Evolutionary conservation across 2,113 vertebrate genomes (phyloP), one percentile per base, ranked within the genome.

Genomic region (Jacana jacana): DNA sequence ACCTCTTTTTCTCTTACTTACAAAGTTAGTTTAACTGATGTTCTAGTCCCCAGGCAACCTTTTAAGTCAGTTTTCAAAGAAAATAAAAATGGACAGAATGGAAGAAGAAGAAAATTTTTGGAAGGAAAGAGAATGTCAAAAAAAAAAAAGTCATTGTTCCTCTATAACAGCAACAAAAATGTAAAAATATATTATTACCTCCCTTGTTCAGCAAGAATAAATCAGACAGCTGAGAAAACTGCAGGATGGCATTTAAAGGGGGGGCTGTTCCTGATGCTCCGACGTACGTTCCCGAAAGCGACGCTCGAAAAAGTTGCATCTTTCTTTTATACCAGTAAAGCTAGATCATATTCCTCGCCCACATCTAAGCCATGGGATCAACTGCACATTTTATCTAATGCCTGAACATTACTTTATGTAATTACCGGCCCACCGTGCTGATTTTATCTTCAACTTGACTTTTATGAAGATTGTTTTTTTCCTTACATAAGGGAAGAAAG

Each of bases 341-440:
- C 71, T 64, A 92, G 93, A 94, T 81, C 88, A 65, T 88, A 61
- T 85, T 91, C 83, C 89, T 97, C 86, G 78, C 95, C 95, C 93
- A 94, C 95, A 81, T 42, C 92, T 98, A 98, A 98, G 94, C 97
- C 97, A 86, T 42, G 89, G 98, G 98, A 98, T 98, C 96, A 98
- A 96, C 92, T 92, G 95, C 95, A 97, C 97, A 91, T 95, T 97
- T 97, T 94, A 93, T 70, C 88, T 93, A 94, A 63, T 95, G 95
- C 97, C 91, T 89, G 85, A 96, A 95, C 81, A 93, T 91, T 92
- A 97, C 97, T 98, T 97, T 52, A 79, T 77, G 58, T 97, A 98
- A 98, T 98, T 98, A 97, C 97, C 86, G 88, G 96, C 97, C 94
- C 91, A 91, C 97, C 88, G 92, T 49, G 87, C 96, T 96, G 97